Evolutionary conservation across 2,113 vertebrate species (phyloP).

Genomic region (Nerophis ophidion): DNA sequence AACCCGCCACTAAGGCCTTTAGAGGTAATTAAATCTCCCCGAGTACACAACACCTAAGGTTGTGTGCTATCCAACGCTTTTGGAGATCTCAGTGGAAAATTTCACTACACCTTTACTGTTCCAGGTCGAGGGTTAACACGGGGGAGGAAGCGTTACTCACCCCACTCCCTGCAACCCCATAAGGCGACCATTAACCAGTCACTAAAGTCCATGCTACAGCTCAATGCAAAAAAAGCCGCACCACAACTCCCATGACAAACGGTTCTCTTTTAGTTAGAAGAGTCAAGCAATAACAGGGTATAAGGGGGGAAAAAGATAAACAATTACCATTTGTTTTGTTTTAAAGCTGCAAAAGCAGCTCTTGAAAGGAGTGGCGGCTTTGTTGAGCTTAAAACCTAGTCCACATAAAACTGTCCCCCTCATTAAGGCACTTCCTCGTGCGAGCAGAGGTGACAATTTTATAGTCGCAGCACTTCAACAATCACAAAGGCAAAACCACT

Average conservation of each 20-base stretch:
- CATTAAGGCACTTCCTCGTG: slow-evolving; percentile 78
- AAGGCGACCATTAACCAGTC: slow-evolving; percentile 74
- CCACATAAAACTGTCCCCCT: slow-evolving; percentile 82
- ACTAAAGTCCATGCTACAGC: slow-evolving; percentile 69
- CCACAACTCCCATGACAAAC: slow-evolving; percentile 59
- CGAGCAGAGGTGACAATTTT: slow-evolving; percentile 88
- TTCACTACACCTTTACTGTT: slow-evolving; percentile 81
- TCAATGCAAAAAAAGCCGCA: slow-evolving; percentile 66
- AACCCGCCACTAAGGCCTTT: too few relatives aligned
- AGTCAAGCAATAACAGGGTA: slow-evolving; percentile 62
- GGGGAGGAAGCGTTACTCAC: slow-evolving; percentile 77
- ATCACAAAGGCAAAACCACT: slow-evolving; percentile 67
- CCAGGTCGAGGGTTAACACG: slow-evolving; percentile 86
- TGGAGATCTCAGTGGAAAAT: slow-evolving; percentile 71
- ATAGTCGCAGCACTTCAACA: slow-evolving; percentile 77
- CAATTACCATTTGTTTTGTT: slow-evolving; percentile 36
- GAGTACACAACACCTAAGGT: slow-evolving; percentile 45
- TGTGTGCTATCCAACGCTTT: slow-evolving; percentile 71
- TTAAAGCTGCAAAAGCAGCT: slow-evolving; percentile 48
- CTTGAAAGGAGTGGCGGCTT: slow-evolving; percentile 65
- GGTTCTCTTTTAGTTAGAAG: slow-evolving; percentile 68
- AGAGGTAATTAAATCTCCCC: slow-evolving; percentile 64
- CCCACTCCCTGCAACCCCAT: slow-evolving; percentile 71
- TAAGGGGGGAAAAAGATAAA: slow-evolving; percentile 66
- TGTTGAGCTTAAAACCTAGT: slow-evolving; percentile 73